Base-by-base conservation (phyloP, 2,113 vertebrate genomes). In the Catharus fuscescens region DNA sequence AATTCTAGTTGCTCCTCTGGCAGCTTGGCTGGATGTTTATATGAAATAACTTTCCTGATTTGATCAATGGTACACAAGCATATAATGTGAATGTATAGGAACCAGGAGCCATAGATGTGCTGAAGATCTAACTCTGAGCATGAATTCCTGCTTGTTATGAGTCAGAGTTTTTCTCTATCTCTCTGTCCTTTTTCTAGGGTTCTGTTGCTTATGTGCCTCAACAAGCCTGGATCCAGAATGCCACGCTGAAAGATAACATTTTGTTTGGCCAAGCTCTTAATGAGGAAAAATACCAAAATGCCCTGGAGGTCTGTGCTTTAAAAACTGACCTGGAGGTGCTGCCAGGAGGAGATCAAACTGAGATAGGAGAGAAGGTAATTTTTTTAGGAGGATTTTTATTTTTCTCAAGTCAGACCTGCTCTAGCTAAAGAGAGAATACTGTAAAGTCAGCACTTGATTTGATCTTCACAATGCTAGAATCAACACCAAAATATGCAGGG, bases 221-320 rank as follows among this genome's bases (percentile, higher is more conserved):
- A 94, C 99, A 99, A 96, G 99, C 99, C 14, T 99, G 99, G 99
- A 99, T 99, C 93, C 99, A 99, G 98, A 99, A 99, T 9, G 98
- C 98, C 93, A 98, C 99, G 0, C 97, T 99, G 92, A 98, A 99
- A 93, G 99, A 99, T 90, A 99, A 99, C 73, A 99, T 99, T 97
- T 97, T 99, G 61, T 99, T 99, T 83, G 99, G 99, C 62, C 98
- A 91, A 29, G 60, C 97, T 28, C 97, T 97, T 91, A 97, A 98
- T 67, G 98, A 99, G 96, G 98, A 98, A 69, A 98, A 98, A 91
- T 99, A 99, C 94, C 97, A 97, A 52, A 96, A 91, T 54, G 90
- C 98, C 34, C 92, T 99, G 97, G 98, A 99, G 74, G 98, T 98
- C 64, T 99, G 99, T 56, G 99, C 99, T 67, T 97, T 99, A 88